phyloP scores from a whole-genome alignment of 1,140 invertebrate genomes.

The Formica selysi region DNA sequence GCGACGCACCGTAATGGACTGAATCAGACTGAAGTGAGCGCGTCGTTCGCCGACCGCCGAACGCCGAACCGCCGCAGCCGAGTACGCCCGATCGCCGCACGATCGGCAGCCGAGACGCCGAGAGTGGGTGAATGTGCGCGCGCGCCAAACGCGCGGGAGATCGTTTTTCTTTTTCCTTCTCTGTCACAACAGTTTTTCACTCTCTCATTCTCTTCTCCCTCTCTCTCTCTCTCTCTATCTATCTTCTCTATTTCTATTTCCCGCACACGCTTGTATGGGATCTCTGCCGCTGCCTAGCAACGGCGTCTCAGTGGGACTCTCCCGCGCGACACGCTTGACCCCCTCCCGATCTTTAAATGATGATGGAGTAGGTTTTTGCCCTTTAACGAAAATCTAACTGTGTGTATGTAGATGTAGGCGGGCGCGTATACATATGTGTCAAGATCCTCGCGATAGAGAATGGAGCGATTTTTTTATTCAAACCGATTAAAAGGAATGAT shows the following conservation, averaged over 20 bases:
- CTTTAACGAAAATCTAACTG: slow-evolving; percentile 2
- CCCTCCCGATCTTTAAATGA: slow-evolving; percentile 15
- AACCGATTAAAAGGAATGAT: no score
- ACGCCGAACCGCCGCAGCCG: neutral
- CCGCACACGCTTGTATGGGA: slow-evolving; percentile 16
- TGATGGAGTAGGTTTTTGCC: neutral
- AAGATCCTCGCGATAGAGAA: neutral
- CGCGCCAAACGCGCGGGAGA: slow-evolving; percentile 28
- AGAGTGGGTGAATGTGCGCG: neutral
- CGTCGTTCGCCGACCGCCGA: neutral
- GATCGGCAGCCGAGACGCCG: slow-evolving; percentile 44
- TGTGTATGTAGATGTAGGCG: neutral
- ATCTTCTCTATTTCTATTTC: neutral
- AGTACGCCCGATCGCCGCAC: slow-evolving; percentile 45
- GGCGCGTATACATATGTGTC: neutral
- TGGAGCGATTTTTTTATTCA: neutral
- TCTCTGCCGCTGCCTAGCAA: slow-evolving; percentile 36
- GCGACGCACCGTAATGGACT: slow-evolving; percentile 55
- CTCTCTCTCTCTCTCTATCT: neutral
- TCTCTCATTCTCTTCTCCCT: neutral
- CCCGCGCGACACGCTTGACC: neutral
- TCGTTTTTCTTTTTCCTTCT: neutral
- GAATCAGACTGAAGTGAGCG: slow-evolving; percentile 8
- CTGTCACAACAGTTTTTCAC: neutral
- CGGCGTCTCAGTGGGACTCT: slow-evolving; percentile 33